Conservation (phyloP, 1,140 invertebrate species). For the Euwallacea similis region DNA sequence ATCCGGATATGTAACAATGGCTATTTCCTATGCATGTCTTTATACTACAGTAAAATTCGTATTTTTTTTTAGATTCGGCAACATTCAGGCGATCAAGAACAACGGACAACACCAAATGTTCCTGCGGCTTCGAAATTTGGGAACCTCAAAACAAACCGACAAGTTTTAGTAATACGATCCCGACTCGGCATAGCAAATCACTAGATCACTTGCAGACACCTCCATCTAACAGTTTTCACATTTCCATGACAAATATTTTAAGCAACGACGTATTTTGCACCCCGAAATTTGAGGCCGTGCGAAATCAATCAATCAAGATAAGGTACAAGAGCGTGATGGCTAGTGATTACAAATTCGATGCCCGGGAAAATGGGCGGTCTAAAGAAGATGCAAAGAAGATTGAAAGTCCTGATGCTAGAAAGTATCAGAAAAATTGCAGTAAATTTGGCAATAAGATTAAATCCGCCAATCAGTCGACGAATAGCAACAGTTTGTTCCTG, state of each 20-base stretch:
- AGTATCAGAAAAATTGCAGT: no score
- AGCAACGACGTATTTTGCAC: slow-evolving; percentile 26
- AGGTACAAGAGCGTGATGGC: no score
- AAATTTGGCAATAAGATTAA: no score
- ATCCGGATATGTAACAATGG: no score
- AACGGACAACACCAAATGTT: slow-evolving; percentile 36
- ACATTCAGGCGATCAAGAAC: slow-evolving; percentile 32
- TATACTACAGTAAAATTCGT: no score
- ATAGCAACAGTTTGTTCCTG: slow-evolving; percentile 3
- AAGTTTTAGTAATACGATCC: slow-evolving; percentile 56
- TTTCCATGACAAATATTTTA: slow-evolving; percentile 40
- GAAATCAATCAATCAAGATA: not conserved
- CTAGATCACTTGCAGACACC: slow-evolving; percentile 65
- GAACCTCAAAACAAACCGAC: slow-evolving; percentile 37
- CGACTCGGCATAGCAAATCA: slow-evolving; percentile 77
- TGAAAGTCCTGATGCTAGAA: no score
- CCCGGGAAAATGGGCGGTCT: no score
- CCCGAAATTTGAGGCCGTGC: not conserved
- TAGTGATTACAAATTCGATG: no score
- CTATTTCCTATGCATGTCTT: no score
- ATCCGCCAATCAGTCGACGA: no score
- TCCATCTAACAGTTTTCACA: slow-evolving; percentile 41
- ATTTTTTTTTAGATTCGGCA: no score
- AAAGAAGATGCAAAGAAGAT: no score
- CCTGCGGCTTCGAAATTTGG: slow-evolving; percentile 42